phyloP scores from a whole-genome alignment of 2,888 invertebrate genomes.

The Heliconius sara region DNA sequence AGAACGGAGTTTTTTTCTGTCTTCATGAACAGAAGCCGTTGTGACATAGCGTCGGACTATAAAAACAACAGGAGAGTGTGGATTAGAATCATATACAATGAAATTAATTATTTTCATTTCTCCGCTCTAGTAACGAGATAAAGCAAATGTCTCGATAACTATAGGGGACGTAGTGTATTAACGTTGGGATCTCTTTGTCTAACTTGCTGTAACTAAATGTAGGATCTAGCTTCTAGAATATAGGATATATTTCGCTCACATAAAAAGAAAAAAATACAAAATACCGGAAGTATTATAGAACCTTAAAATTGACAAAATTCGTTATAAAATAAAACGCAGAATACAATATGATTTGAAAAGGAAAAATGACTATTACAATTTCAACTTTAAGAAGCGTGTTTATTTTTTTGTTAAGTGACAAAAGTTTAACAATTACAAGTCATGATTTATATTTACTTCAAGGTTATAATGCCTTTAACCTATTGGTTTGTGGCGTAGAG shows the following conservation, averaged over 20 bases:
- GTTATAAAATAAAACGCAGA: background rate
- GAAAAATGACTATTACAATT: background rate
- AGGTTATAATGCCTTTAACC: background rate
- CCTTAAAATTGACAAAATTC: slow-evolving; percentile 28
- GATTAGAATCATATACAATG: no score
- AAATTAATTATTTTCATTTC: background rate
- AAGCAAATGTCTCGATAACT: background rate
- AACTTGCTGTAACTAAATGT: background rate
- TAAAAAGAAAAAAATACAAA: background rate
- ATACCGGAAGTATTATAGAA: slow-evolving; percentile 29
- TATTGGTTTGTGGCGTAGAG: background rate
- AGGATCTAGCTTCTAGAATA: no score
- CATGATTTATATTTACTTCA: slow-evolving; percentile 14
- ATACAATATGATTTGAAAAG: background rate
- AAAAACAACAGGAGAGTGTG: no score
- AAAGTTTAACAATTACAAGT: background rate
- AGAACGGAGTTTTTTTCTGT: no score
- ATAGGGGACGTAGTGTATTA: background rate
- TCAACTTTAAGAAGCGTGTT: background rate
- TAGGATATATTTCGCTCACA: no score
- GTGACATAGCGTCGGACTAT: no score
- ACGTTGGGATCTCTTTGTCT: background rate
- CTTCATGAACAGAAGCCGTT: no score
- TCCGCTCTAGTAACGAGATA: background rate
- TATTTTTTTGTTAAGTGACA: slow-evolving; percentile 3